Conservation (phyloP, 1,140 invertebrate species). For the Heliothis virescens region DNA sequence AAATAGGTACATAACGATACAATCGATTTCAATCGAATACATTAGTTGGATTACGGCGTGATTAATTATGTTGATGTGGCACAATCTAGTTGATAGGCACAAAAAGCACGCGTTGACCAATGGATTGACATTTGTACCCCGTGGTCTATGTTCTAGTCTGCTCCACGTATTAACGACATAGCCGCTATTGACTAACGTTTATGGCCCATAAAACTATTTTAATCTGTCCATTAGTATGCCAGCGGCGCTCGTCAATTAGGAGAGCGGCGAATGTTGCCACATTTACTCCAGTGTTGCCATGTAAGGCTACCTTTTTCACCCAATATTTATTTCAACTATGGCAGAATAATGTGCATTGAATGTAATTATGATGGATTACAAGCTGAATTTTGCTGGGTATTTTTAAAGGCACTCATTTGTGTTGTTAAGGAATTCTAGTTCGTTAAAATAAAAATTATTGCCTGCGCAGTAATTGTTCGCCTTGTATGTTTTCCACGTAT, state of each 20-base stretch:
- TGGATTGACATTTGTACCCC: constrained; percentile 21
- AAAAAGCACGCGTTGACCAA: constrained; percentile 4
- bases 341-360: not conserved
- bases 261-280: constrained; percentile 55
- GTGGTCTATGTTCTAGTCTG: constrained; percentile 8
- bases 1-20: not conserved
- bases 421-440: constrained; percentile 29
- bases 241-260: constrained; percentile 69
- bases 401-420: constrained; percentile 3
- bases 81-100: constrained; percentile 4
- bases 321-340: constrained; percentile 28
- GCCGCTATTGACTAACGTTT: constrained; percentile 65
- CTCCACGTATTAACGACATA: constrained; percentile 15
- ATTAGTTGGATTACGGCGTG: constrained; percentile 14
- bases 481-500: constrained; percentile 11
- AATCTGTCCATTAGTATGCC: constrained; percentile 75
- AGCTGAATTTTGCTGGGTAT: not conserved
- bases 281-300: constrained; percentile 28
- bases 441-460: constrained; percentile 29
- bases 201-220: constrained; percentile 78
- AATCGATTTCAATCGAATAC: constrained; percentile 34
- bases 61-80: constrained; percentile 7
- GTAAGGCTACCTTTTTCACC: constrained; percentile 24
- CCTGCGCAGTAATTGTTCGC: constrained; percentile 6
- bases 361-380: constrained; percentile 17